Evolutionary conservation across 2,888 invertebrate species (phyloP), one percentile per base, ranked within the genome.

Genomic region (Phytoseiulus persimilis): DNA sequence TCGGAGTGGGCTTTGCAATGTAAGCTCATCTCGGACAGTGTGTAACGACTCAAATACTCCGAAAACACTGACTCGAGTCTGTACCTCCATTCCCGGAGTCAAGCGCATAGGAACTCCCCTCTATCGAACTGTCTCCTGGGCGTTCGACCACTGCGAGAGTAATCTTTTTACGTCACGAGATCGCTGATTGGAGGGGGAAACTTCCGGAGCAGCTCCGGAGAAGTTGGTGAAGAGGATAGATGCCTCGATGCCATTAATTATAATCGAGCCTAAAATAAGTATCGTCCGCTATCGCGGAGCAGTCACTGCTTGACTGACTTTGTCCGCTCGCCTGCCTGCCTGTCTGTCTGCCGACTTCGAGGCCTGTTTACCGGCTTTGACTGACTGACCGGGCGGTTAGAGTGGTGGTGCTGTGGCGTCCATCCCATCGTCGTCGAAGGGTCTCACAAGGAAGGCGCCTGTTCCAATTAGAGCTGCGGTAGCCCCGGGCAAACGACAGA

Each of bases 161-260:
- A 28, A 65, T 65, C 65, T 65, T 28, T 65, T 28, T 28, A 65
- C 18, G 18, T 65, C 65, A 65, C 28, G 65, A 23, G 28, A 14
- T 14, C 65, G 65, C 65, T 65, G 65, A 65, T 65, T 65, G 65
- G 65, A 65, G 11, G 18, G 65, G 28, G 9, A 14, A 65, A 65
- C 9, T 65, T 14, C 14, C 46, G 46, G 46, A 14, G 14, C 46
- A 46, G 46, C 46, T 46, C 11, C 65, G 65, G 2, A 3, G 65
- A 65, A 65, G 9, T 65, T 65, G 65, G 23, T 65, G 65, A 65
- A 65, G 65, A 65, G 65, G 65, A 65, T 65, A 28, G 65, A 65
- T 65, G 65, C 65, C 65, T 65, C 65, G 65, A 65, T 65, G 65
- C 65, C 65, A 65, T 65, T 65, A 65, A 65, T 65, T 65, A 65